Evolutionary conservation across 2,797 vertebrate species (phyloP).

Genomic region (Natrix natrix): DNA sequence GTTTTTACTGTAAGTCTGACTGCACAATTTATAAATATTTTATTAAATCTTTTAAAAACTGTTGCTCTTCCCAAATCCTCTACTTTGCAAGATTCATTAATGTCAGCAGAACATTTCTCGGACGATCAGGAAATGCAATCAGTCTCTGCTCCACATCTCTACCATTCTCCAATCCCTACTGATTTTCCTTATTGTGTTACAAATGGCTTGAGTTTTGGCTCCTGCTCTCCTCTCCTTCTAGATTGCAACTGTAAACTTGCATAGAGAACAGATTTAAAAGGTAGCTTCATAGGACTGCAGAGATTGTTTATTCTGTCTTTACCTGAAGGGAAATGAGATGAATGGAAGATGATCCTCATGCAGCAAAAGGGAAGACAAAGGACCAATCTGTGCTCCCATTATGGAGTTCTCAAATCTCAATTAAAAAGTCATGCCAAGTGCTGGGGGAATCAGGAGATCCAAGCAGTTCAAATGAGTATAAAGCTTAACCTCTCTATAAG

Average conservation of each 20-base stretch:
- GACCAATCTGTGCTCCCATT: neutral
- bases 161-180: conserved; percentile 29
- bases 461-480: neutral
- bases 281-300: neutral
- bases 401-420: neutral
- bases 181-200: conserved; percentile 7
- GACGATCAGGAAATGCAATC: conserved; percentile 45
- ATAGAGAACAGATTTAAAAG: neutral
- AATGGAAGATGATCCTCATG: neutral
- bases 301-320: neutral
- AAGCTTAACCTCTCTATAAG: neutral
- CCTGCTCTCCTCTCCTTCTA: neutral
- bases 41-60: conserved; percentile 60
- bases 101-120: conserved; percentile 38
- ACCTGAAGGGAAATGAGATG: neutral
- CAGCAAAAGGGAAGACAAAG: neutral
- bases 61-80: conserved; percentile 49
- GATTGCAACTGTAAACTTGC: neutral
- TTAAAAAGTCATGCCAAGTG: neutral
- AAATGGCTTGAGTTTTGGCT: neutral
- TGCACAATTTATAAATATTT: conserved; percentile 61
- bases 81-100: conserved; percentile 31
- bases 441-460: neutral
- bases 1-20: conserved; percentile 60
- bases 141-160: conserved; percentile 48